Evolutionary conservation across 1,140 invertebrate genomes (phyloP), one percentile per base, ranked within the genome.

Genomic region (Eubasilissa regina): DNA sequence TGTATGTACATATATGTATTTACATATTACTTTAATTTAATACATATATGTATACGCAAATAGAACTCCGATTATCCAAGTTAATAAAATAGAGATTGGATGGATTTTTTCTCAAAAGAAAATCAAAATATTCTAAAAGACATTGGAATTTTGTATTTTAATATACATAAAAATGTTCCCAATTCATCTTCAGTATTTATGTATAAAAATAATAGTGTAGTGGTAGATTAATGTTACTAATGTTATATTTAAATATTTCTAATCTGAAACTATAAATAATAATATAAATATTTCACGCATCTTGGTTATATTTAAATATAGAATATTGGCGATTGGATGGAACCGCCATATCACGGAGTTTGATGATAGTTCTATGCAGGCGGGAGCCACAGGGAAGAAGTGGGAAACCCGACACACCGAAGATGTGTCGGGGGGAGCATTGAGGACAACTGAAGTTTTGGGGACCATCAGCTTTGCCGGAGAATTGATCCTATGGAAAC

Each of bases 401-500:
- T 95, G 93, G 94, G 90, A 90, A 80, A 89, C 84, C 21, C 89
- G 90, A n/a, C 95, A 96, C 84, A 88, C 88, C 0, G 94, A 95
- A 79, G 93, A 95, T 84, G 92, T 96, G 48, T 87, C 94, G 55
- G 92, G 92, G 58, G 91, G 91, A 0, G 91, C 91, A 76, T 88
- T 90, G 9, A 85, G 90, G 78, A 81, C 89, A n/a, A 92, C 93
- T 0, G 89, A 94, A 83, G 87, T 91, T 0, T 84, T 96, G 0
- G 94, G 92, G 12, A 95, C 95, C 0, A 90, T 89, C 77, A 90
- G 89, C 45, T 94, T 94, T 82, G 92, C 93, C 81, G 95, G 95
- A 3, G 94, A 96, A 85, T 89, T 97, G 11, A 89, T 96, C 68
- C 88, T 96, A 44, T 96, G 95, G 95, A 91, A 91, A 75, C 85